These are phyloP conservation scores for Chrysodeixis includens DNA, from an alignment of 2,888 invertebrate species.

Conservation along the genomic window DNA sequence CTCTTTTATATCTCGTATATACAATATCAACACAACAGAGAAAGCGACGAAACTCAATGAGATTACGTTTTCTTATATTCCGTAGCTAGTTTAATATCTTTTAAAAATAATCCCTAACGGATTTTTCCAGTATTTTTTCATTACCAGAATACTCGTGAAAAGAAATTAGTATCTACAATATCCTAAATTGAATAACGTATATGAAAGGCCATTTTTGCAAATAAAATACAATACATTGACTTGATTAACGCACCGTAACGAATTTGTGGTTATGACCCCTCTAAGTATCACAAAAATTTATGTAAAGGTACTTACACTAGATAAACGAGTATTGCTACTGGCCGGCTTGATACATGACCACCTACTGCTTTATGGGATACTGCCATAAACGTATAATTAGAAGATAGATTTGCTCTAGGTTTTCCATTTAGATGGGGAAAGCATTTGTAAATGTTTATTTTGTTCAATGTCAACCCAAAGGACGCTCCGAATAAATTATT, in stretches of 20 bases:
- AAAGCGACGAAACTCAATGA: constrained; percentile 35
- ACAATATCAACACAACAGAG: constrained; percentile 13
- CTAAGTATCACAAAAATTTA: constrained; percentile 30
- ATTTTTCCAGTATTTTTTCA: constrained; percentile 14
- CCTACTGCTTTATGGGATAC: not conserved
- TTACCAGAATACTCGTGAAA: constrained; percentile 14
- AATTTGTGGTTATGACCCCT: constrained; percentile 27
- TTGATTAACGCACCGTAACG: constrained; percentile 39
- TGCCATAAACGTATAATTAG: not conserved
- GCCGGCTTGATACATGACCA: constrained; percentile 29
- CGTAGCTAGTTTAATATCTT: constrained; percentile 30
- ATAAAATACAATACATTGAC: constrained; percentile 48
- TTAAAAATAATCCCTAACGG: constrained; percentile 18
- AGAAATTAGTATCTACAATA: not conserved
- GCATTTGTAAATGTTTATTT: not conserved
- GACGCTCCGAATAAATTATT: constrained; percentile 1
- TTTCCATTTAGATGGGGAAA: not conserved
- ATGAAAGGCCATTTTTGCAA: constrained; percentile 17
- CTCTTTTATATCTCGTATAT: constrained; percentile 13
- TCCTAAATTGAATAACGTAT: constrained; percentile 21
- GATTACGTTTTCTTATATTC: constrained; percentile 31
- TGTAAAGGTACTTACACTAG: constrained; percentile 19
- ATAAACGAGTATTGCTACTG: constrained; percentile 14
- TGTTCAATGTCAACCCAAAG: not conserved
- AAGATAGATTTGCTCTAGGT: not conserved